Percentiles rank a stretch among this genome's conserved stretches.
phyloP scores from a whole-genome alignment of 2,888 invertebrate genomes.

The Caenorhabditis angaria region DNA sequence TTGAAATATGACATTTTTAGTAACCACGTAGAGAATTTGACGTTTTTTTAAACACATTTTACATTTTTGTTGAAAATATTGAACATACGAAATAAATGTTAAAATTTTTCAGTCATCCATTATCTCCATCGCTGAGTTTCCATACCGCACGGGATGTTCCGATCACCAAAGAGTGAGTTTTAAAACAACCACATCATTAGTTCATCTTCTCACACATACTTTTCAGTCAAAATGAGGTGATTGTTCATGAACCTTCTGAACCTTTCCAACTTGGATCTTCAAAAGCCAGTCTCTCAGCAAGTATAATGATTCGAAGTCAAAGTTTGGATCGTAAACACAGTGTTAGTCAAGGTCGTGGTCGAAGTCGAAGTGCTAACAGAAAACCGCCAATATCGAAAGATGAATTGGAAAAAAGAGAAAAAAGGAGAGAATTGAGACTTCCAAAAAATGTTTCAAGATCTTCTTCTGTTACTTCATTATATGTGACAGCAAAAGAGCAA shows the following conservation, averaged over 20 bases:
- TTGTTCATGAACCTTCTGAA: slow-evolving; percentile 48
- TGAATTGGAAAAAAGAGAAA: slow-evolving; percentile 31
- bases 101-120: slow-evolving; percentile 12
- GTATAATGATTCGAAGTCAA: slow-evolving; percentile 40
- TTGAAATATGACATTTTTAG: background rate
- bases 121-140: slow-evolving; percentile 40
- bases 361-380: slow-evolving; percentile 42
- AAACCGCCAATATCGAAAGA: slow-evolving; percentile 38
- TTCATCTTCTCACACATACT: background rate
- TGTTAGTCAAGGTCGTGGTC: slow-evolving; percentile 30
- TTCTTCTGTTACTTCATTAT: slow-evolving; percentile 40
- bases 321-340: slow-evolving; percentile 32
- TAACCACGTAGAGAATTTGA: background rate
- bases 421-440: slow-evolving; percentile 36
- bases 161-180: slow-evolving; percentile 1
- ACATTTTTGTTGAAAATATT: background rate
- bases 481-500: slow-evolving; percentile 36
- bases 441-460: slow-evolving; percentile 38
- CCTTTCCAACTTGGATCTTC: slow-evolving; percentile 50
- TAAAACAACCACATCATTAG: background rate
- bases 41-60: slow-evolving; percentile 19
- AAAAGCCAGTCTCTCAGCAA: slow-evolving; percentile 44
- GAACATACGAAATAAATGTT: background rate
- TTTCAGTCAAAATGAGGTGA: slow-evolving; percentile 37
- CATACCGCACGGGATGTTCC: slow-evolving; percentile 37